Evolutionary conservation across 2,797 vertebrate genomes (phyloP).

Genomic region (Anabacerthia variegaticeps): DNA sequence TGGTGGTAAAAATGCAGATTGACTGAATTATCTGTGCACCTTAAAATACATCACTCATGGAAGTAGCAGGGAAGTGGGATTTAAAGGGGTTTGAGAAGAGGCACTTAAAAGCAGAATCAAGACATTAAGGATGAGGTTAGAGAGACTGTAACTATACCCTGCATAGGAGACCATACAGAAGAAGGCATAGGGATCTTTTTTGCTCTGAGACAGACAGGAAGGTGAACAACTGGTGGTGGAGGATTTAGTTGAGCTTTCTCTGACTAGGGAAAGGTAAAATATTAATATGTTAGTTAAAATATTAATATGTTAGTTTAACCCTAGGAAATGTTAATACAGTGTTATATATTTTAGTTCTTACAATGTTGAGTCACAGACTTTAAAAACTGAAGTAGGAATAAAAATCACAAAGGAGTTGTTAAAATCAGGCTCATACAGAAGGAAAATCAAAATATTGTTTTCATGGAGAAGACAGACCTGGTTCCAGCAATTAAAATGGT

Average conservation of each 20-base stretch:
- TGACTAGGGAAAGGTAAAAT: not conserved
- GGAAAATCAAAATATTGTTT: not conserved
- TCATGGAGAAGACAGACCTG: not conserved
- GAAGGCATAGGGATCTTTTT: rapidly evolving
- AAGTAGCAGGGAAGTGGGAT: not conserved
- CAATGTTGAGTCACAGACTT: not conserved
- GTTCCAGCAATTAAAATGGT: not conserved
- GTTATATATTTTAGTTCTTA: not conserved
- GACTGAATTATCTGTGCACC: not conserved
- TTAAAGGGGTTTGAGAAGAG: not conserved
- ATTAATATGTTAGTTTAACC: not conserved
- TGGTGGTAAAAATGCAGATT: not conserved
- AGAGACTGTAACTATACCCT: not conserved
- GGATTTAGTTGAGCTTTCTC: not conserved
- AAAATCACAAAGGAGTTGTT: not conserved
- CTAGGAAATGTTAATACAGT: not conserved
- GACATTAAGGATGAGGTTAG: not conserved
- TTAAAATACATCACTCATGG: not conserved
- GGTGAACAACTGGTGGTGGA: not conserved
- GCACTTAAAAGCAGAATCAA: not conserved
- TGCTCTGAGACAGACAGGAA: not conserved
- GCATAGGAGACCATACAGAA: not conserved
- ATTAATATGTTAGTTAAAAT: not conserved
- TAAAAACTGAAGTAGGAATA: not conserved
- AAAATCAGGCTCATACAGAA: not conserved